Base-by-base conservation (phyloP, 2,113 vertebrate genomes). In the Podiceps cristatus region DNA sequence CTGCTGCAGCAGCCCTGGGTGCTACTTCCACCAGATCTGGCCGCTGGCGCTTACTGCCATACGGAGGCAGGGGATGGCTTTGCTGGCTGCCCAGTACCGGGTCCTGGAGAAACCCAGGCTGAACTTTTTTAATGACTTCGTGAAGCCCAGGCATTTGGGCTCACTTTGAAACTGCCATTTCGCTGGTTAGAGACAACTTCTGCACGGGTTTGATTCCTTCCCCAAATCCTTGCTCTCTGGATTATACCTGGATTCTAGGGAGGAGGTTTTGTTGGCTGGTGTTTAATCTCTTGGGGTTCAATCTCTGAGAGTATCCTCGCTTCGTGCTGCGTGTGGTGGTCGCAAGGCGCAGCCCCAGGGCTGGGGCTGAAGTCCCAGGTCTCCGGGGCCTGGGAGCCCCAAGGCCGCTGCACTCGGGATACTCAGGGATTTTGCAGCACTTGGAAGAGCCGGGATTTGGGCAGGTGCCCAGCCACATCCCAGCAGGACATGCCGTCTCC, bases 401-500 rank as follows among this genome's bases (percentile, higher is more conserved):
- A 11, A 14, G 42, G 42, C 42, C 11, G 63, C 18, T 3, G 6
- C 35, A 52, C 8, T 37, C 4, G 9, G 37, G 49, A 10, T 27
- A 11, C 14, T 11, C 2, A 0, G 47, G 49, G 49, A 35, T 75
- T 62, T 67, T 75, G 47, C 35, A 71, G 73, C 17, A 3, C 33
- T 76, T 1, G 4, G 68, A 72, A 45, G 77, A 53, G 25, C 42
- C 5, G 22, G 63, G 37, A 76, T 84, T 83, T 67, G 45, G 72
- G 31, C n/a, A 60, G 3, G 7, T 40, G 44, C 28, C 11, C 0
- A 1, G 24, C 18, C 28, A 3, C 4, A 4, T n/a, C 42, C 66
- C 58, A 3, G 28, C 3, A 4, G 52, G 35, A 76, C 35, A 23
- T 2, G 1, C 9, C 14, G n/a, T 37, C 49, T 72, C 58, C 25